A percentile compares a stretch with the other conserved stretches of the same genome.
Evolutionary conservation across 2,797 vertebrate genomes (phyloP).

Genomic region (Scyliorhinus canicula): DNA sequence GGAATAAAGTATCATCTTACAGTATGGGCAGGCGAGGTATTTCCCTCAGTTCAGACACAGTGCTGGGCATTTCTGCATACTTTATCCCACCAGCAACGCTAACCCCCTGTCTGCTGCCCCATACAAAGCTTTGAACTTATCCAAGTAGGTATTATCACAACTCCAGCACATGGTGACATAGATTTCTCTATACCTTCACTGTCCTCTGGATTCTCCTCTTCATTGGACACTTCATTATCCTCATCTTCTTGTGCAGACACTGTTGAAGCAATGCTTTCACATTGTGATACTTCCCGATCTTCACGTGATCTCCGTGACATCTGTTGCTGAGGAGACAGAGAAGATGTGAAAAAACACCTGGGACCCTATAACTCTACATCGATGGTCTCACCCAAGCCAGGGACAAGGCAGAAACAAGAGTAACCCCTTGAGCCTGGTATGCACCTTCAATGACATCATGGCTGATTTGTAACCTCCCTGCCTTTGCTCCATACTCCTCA

Average conservation of each 20-base stretch:
- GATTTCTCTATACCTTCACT: conserved; percentile 76
- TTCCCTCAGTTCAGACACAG: not conserved
- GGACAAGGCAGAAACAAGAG: not conserved
- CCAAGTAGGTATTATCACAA: too few species aligned
- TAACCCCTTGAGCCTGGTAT: too few species aligned
- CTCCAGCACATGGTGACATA: not conserved
- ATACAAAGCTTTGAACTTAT: not conserved
- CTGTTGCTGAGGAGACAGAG: conserved; percentile 52
- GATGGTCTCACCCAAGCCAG: not conserved
- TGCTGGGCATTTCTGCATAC: not conserved
- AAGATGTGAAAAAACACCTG: not conserved
- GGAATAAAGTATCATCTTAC: not conserved
- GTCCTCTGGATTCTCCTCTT: conserved; percentile 83
- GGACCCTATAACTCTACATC: not conserved
- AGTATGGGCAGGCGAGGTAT: not conserved
- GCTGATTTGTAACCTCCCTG: too few species aligned
- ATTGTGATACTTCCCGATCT: conserved; percentile 80
- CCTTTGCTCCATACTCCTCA: too few species aligned
- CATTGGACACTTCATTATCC: conserved; percentile 74
- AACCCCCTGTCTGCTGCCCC: not conserved
- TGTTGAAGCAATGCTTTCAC: conserved; percentile 79
- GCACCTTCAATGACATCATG: too few species aligned
- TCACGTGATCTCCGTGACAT: conserved; percentile 77
- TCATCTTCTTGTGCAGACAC: conserved; percentile 90
- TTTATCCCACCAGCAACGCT: not conserved